Conservation (phyloP, 2,113 vertebrate genomes). For the Neogale vison region DNA sequence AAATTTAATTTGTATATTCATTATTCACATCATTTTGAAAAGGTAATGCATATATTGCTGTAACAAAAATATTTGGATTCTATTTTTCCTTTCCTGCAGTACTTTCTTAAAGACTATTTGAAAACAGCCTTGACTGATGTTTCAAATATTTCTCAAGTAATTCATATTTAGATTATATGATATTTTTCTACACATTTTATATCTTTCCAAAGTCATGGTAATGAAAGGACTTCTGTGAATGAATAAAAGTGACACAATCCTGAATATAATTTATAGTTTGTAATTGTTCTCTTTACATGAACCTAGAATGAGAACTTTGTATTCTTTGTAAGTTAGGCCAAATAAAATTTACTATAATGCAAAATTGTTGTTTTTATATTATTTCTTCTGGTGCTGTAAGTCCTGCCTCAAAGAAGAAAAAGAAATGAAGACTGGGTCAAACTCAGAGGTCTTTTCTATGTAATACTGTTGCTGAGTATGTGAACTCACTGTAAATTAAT, state of each 20-base stretch:
- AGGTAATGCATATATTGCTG: not conserved
- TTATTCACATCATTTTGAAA: conserved; percentile 13
- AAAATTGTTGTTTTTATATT: not conserved
- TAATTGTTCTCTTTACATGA: not conserved
- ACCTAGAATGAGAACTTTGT: not conserved
- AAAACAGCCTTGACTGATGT: not conserved
- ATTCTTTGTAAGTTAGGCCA: not conserved
- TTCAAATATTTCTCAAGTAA: conserved; percentile 10
- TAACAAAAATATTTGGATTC: not conserved
- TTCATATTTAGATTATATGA: conserved; percentile 2
- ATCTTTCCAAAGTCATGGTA: not conserved
- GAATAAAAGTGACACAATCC: not conserved
- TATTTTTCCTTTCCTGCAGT: not conserved
- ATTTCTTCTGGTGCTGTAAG: not conserved
- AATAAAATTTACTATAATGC: not conserved
- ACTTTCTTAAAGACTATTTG: not conserved
- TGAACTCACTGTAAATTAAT: not conserved
- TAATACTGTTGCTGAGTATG: not conserved
- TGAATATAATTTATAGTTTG: not conserved
- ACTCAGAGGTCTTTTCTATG: not conserved
- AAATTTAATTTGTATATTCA: not conserved
- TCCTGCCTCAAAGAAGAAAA: not conserved
- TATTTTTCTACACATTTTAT: not conserved
- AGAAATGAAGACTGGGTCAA: not conserved
- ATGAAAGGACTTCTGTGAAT: not conserved